Conservation (phyloP, 1,140 invertebrate genomes). For the Chironomus striatipennis region DNA sequence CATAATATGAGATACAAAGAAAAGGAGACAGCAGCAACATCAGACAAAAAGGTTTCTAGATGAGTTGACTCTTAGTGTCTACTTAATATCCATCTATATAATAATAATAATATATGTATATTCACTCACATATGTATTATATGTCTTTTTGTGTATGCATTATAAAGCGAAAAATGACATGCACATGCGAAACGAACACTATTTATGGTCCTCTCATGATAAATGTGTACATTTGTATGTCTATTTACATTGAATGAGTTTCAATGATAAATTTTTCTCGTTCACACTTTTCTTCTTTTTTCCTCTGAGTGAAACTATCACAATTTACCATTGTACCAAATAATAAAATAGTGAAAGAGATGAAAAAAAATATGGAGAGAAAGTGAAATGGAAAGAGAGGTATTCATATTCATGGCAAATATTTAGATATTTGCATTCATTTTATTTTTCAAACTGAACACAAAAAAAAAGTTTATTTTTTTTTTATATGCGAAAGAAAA, state of each 20-base stretch:
- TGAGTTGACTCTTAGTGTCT: slow-evolving; percentile 12
- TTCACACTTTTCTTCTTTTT: not conserved
- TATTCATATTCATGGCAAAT: slow-evolving; percentile 2
- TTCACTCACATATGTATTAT: too few relatives aligned
- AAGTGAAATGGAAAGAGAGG: too few relatives aligned
- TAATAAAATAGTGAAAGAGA: not conserved
- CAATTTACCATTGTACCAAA: not conserved
- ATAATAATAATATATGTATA: too few relatives aligned
- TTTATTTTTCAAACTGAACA: too few relatives aligned
- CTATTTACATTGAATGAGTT: not conserved
- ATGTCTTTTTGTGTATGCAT: not conserved
- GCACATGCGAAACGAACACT: not conserved
- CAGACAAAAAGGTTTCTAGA: not conserved
- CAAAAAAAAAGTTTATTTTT: too few relatives aligned
- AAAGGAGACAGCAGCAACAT: not conserved
- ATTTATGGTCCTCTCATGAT: slow-evolving; percentile 6
- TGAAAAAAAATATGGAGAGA: not conserved
- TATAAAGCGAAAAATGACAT: slow-evolving; percentile 14
- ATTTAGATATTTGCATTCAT: not conserved
- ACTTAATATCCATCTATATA: not conserved
- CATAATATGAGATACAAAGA: not conserved
- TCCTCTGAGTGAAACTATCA: not conserved
- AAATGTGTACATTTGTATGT: not conserved
- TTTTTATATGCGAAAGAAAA: too few relatives aligned
- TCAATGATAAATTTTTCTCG: slow-evolving; percentile 9